Base-by-base conservation (phyloP, 1,140 invertebrate genomes). In the Drosophila nigrodunni region DNA sequence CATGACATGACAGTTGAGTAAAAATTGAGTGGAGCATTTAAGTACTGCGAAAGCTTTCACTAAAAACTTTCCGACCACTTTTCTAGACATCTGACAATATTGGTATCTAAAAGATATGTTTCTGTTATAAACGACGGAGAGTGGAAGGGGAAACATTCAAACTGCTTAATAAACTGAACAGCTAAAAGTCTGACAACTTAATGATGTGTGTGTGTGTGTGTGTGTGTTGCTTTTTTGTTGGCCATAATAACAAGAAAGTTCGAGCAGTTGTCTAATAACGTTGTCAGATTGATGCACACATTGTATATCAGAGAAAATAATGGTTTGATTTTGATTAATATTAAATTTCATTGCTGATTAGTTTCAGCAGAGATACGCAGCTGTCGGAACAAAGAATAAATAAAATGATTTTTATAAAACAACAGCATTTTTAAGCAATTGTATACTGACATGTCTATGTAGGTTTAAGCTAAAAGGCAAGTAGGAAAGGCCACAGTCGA, bases 1-100 rank as follows among this genome's bases (percentile, higher is more conserved):
- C 50, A 47, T 44, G 47, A 52, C 68, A 64, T 77, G 60, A 69
- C 77, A 71, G 62, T 71, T 70, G 64, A 70, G 50, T 66, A 46
- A 77, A 80, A 80, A 57, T 80, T 58, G 62, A 68, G 61, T 66
- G 62, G 2, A 41, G 61, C 25, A 55, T 74, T 61, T 54, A 68
- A 64, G 50, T 37, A 44, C 49, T 18, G 50, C 10, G 39, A 30
- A 30, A 41, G 34, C 13, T n/a, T 57, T 58, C 11, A 11, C 7
- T 15, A 10, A 13, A 77, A 77, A 60, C 34, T 73, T 67, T 68
- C 41, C 10, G n/a, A 30, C 50, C 67, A 35, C 50, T 43, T 35
- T 43, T 3, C 35, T 37, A 47, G 52, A 54, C 75, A 69, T 44
- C 44, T 52, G 43, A 21, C 34, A 69, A 74, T 75, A 46, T 35